Conservation (phyloP, 1,140 invertebrate genomes). For the Drosophila watanabei region DNA sequence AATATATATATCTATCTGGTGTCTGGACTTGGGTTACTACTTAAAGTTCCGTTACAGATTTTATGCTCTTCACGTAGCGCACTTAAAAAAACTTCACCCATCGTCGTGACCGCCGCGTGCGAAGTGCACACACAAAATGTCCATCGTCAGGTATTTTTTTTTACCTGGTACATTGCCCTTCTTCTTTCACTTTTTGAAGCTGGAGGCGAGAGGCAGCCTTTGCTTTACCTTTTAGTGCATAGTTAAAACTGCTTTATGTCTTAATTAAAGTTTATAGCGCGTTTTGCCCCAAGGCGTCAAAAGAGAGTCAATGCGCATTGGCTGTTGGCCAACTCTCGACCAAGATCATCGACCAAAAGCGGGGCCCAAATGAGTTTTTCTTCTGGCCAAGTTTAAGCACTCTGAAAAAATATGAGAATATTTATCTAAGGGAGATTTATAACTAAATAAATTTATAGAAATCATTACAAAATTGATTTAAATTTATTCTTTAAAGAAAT, state of each 20-base stretch:
- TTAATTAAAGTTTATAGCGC: slow-evolving; percentile 82
- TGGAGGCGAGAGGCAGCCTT: slow-evolving; percentile 1
- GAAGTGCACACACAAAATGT: slow-evolving; percentile 2
- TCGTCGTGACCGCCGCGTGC: slow-evolving; percentile 35
- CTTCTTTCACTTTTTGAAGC: slow-evolving; percentile 69
- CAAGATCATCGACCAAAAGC: slow-evolving; percentile 63
- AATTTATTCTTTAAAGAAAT: not conserved
- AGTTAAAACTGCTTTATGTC: slow-evolving; percentile 80
- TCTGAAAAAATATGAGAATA: not conserved
- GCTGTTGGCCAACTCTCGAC: slow-evolving; percentile 41
- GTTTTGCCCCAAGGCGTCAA: slow-evolving; percentile 74
- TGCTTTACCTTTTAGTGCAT: slow-evolving; percentile 61
- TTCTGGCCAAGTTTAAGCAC: slow-evolving; percentile 12
- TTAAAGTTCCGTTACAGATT: slow-evolving; percentile 50
- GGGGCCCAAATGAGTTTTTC: slow-evolving; percentile 65
- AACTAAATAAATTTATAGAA: no score
- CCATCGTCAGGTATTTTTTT: slow-evolving; percentile 37
- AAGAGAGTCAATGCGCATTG: slow-evolving; percentile 73
- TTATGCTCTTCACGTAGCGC: slow-evolving; percentile 60
- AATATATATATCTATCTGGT: slow-evolving; percentile 15
- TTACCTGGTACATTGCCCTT: slow-evolving; percentile 56
- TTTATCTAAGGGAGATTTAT: not conserved
- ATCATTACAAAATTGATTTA: not conserved
- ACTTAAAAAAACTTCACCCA: slow-evolving; percentile 38
- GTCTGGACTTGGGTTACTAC: slow-evolving; percentile 12